Percentiles rank a stretch among this genome's conserved stretches.
phyloP scores from a whole-genome alignment of 2,888 invertebrate genomes.

The Dolichomitus sp. region DNA sequence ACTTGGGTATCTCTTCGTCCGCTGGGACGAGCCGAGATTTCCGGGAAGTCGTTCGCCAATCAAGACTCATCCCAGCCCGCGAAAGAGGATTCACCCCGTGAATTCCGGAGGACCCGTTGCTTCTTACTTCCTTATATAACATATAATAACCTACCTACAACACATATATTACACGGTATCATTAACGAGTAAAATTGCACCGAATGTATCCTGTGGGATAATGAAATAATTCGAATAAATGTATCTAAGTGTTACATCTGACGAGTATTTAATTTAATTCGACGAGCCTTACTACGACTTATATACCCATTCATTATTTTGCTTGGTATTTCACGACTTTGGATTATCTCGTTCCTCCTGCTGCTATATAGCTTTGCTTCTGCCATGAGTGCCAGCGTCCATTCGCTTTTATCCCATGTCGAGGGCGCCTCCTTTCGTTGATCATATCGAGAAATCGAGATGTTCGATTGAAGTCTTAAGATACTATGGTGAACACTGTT shows the following conservation, averaged over 20 bases:
- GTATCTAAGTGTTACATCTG: slow-evolving; percentile 64
- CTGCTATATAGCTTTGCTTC: slow-evolving; percentile 1
- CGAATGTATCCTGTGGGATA: slow-evolving; percentile 44
- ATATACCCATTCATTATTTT: slow-evolving; percentile 60
- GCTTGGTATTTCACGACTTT: slow-evolving; percentile 66
- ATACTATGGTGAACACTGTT: slow-evolving; percentile 25
- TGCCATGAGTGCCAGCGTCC: slow-evolving; percentile 25
- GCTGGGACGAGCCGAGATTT: slow-evolving; percentile 61
- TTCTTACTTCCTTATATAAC: slow-evolving; percentile 47
- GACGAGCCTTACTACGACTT: slow-evolving; percentile 43
- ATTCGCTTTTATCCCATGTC: slow-evolving; percentile 49
- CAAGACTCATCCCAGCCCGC: slow-evolving; percentile 58
- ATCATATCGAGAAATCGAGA: slow-evolving; percentile 61
- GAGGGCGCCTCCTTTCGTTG: slow-evolving; percentile 35
- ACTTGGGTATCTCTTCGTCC: slow-evolving; percentile 46
- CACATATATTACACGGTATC: slow-evolving; percentile 38
- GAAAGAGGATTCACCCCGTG: slow-evolving; percentile 54
- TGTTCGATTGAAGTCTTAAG: slow-evolving; percentile 56
- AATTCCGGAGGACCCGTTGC: slow-evolving; percentile 58
- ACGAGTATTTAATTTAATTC: slow-evolving; percentile 44
- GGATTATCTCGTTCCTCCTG: slow-evolving; percentile 40
- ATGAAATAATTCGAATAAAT: slow-evolving; percentile 48
- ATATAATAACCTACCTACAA: slow-evolving; percentile 12
- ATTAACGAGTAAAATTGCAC: slow-evolving; percentile 54
- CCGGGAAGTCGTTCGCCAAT: slow-evolving; percentile 68